phyloP scores from a whole-genome alignment of 2,888 invertebrate genomes.

The Metopia argyrocephala region DNA sequence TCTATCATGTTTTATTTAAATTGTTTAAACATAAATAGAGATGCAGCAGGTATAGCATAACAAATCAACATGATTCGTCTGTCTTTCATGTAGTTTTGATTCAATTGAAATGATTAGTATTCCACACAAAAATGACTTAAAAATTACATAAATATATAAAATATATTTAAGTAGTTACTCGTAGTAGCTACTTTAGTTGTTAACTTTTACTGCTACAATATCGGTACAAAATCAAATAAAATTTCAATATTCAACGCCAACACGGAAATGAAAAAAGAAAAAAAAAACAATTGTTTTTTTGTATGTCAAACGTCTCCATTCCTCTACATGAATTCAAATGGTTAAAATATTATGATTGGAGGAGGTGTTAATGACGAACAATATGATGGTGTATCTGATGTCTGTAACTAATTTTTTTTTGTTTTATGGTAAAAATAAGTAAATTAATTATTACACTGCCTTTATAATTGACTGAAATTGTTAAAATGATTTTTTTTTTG shows the following conservation, averaged over 20 bases:
- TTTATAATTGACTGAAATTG: not conserved
- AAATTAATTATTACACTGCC: not conserved
- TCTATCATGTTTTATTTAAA: slow-evolving; percentile 1
- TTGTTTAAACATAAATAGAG: not conserved
- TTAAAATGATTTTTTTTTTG: not conserved
- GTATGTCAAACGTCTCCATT: slow-evolving; percentile 8
- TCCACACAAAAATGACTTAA: not conserved
- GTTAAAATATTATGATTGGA: not conserved
- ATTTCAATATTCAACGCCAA: slow-evolving; percentile 57
- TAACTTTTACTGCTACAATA: not conserved
- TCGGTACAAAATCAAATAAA: slow-evolving; percentile 45
- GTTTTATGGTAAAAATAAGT: not conserved
- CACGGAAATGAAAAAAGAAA: slow-evolving; percentile 59
- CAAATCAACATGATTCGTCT: not conserved
- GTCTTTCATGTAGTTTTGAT: not conserved
- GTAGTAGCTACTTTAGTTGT: not conserved
- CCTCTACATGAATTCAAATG: slow-evolving; percentile 13
- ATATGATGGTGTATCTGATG: not conserved
- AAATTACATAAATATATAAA: not conserved
- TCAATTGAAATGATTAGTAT: not conserved
- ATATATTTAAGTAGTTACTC: not conserved
- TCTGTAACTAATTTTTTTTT: not conserved
- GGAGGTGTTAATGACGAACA: too few species aligned
- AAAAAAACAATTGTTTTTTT: too few species aligned
- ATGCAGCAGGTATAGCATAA: not conserved